A percentile compares a stretch with the other conserved stretches of the same genome.
phyloP scores from a whole-genome alignment of 2,888 invertebrate genomes.

The Sympetrum striolatum region DNA sequence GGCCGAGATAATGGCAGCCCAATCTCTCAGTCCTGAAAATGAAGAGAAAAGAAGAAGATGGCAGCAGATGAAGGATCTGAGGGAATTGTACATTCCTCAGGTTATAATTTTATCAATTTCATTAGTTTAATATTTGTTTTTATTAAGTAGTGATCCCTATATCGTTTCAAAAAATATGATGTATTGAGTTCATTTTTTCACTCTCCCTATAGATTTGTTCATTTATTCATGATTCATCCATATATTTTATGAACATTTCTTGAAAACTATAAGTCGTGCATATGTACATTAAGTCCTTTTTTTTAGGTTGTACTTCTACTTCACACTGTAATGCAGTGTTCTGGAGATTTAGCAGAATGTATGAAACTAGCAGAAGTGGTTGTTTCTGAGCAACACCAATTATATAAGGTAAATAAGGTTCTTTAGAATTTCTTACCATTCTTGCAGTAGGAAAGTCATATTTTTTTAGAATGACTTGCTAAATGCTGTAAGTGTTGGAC shows the following conservation, averaged over 20 bases:
- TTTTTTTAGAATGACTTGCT: no score
- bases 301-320: slow-evolving; percentile 71
- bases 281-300: no score
- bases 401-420: slow-evolving; percentile 72
- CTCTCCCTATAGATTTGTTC: no score
- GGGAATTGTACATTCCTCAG: slow-evolving; percentile 85
- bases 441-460: background rate
- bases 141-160: no score
- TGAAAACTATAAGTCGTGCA: no score
- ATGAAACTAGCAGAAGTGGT: slow-evolving; percentile 80
- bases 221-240: no score
- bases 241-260: no score
- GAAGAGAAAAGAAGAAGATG: slow-evolving; percentile 65
- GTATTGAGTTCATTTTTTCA: no score
- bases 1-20: slow-evolving; percentile 46
- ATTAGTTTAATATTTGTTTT: no score
- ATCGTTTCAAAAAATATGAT: no score
- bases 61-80: slow-evolving; percentile 76
- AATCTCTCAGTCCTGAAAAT: slow-evolving; percentile 54
- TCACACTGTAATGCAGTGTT: slow-evolving; percentile 78
- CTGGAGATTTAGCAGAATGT: slow-evolving; percentile 78
- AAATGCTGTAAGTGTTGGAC: no score
- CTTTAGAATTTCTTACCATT: slow-evolving; percentile 36
- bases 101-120: slow-evolving; percentile 50
- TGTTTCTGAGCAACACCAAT: slow-evolving; percentile 76